Evolutionary conservation across 37 sponge, comb jelly and placozoan genomes (phyloP), one percentile per base, ranked within the genome.

Genomic region (Oscarella lobularis): DNA sequence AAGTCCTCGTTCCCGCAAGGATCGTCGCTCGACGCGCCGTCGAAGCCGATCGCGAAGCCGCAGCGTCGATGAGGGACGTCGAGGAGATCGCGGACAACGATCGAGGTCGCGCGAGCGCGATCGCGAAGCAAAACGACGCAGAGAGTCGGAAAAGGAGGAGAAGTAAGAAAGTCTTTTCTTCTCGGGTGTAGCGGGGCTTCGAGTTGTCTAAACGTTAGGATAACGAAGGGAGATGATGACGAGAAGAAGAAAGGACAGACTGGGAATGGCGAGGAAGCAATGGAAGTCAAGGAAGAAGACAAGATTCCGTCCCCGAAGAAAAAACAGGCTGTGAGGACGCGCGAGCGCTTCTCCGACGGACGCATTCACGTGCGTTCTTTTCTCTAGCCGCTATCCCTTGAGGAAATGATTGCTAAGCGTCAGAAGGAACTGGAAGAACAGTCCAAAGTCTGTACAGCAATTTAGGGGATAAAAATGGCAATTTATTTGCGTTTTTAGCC

Each of bases 331-430:
- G n/a, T n/a, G n/a, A n/a, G n/a, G n/a, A n/a, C n/a, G n/a, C n/a
- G n/a, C n/a, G n/a, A n/a, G n/a, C n/a, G n/a, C n/a, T n/a, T n/a
- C n/a, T n/a, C n/a, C n/a, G n/a, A n/a, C n/a, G n/a, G n/a, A n/a
- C n/a, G n/a, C n/a, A n/a, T n/a, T n/a, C n/a, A n/a, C n/a, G n/a
- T n/a, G 60, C 20, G 14, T 27, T 48, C 60, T 48, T 67, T 30
- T 74, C 9, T 40, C 14, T 81, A 96, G 90, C 96, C 96, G 3
- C 81, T 96, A 33, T 96, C 96, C 14, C 60, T 96, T 69, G 96
- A 96, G 31, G 92, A 96, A 60, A 39, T 96, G 74, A 76, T 96
- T 67, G 88, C 90, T 0, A 92, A 89, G 76, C 85, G 78, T 55
- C 81, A 86, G 36, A 83, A 83, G 72, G 87, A 89, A 66, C 74